Percentiles rank a stretch among this genome's conserved stretches.
phyloP scores from a whole-genome alignment of 2,113 vertebrate genomes.

The Oreochromis spilurus region DNA sequence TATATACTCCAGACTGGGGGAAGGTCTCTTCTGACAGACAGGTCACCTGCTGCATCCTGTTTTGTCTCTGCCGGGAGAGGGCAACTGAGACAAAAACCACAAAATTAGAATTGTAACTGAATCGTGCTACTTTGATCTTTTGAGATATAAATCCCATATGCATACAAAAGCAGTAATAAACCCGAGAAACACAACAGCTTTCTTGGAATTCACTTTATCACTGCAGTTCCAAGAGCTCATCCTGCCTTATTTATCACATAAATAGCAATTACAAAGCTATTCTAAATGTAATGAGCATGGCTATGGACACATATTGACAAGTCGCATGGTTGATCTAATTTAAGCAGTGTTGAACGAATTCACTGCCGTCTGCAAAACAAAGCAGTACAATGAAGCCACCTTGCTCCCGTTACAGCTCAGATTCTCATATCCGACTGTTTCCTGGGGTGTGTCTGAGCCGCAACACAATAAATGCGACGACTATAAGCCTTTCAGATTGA shows the following conservation, averaged over 20 bases:
- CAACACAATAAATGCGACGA: background rate
- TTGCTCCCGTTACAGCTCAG: background rate
- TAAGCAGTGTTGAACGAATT: background rate
- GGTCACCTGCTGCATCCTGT: background rate
- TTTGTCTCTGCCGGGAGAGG: background rate
- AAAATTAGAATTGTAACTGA: background rate
- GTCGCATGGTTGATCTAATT: background rate
- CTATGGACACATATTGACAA: background rate
- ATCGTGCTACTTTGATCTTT: background rate
- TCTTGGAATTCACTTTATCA: background rate
- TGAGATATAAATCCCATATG: background rate
- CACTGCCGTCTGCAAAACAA: background rate
- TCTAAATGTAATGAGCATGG: background rate
- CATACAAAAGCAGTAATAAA: background rate
- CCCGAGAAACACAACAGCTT: background rate
- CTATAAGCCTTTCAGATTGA: slow-evolving; percentile 1
- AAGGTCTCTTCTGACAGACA: background rate
- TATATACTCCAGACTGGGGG: background rate
- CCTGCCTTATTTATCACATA: background rate
- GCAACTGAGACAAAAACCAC: background rate
- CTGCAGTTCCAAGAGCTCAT: background rate
- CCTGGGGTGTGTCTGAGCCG: background rate
- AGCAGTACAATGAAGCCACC: background rate
- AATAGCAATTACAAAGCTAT: background rate
- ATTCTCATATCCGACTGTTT: background rate